Percentiles rank a stretch among this genome's conserved stretches.
Evolutionary conservation across 2,797 vertebrate species (phyloP).

Genomic region (Nyctibius grandis): DNA sequence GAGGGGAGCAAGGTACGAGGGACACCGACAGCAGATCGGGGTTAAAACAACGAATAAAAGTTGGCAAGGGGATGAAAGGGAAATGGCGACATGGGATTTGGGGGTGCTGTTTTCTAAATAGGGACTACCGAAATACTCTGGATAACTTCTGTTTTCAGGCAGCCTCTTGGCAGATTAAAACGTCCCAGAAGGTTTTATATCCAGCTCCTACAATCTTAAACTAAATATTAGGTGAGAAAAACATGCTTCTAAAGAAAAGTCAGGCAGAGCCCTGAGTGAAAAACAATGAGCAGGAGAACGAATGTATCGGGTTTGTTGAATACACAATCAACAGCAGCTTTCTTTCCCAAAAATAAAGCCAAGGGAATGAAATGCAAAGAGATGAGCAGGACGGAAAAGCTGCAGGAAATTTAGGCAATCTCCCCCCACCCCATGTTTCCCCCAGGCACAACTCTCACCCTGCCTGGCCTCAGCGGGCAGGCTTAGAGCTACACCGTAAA

Average conservation of each 20-base stretch:
- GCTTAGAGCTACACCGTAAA: not conserved
- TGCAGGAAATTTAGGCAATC: not conserved
- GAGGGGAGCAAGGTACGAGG: not conserved
- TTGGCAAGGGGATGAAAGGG: not conserved
- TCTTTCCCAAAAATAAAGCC: constrained; percentile 40
- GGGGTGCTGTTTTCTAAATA: constrained; percentile 26
- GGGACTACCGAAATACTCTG: not conserved
- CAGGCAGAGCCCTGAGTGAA: constrained; percentile 22
- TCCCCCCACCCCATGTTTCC: not conserved
- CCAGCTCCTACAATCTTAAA: constrained; percentile 47
- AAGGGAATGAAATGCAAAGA: constrained; percentile 15
- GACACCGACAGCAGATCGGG: not conserved
- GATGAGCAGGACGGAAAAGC: constrained; percentile 32
- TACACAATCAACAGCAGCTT: constrained; percentile 21
- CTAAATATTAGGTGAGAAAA: constrained; percentile 61
- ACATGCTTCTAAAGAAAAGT: constrained; percentile 46
- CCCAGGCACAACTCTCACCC: not conserved
- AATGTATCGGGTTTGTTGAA: not conserved
- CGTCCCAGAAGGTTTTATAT: constrained; percentile 41
- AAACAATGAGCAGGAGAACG: constrained; percentile 11
- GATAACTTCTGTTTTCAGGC: constrained; percentile 22
- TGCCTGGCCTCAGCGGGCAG: not conserved
- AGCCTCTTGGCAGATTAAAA: constrained; percentile 48
- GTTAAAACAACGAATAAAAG: constrained; percentile 4
- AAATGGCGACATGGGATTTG: not conserved